phyloP scores from a whole-genome alignment of 1,140 invertebrate genomes.

The Calephelis nemesis region DNA sequence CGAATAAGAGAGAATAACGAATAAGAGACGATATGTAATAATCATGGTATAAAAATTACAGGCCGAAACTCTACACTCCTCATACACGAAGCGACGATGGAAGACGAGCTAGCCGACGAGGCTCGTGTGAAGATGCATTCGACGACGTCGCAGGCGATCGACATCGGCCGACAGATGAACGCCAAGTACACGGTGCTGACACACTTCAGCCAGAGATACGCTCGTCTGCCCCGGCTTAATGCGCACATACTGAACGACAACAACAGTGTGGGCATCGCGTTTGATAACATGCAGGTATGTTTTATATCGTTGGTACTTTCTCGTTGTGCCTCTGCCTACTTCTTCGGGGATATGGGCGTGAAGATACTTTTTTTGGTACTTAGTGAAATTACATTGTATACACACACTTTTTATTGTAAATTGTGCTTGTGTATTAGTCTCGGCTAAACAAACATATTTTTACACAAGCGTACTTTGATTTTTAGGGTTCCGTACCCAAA shows the following conservation, averaged over 20 bases:
- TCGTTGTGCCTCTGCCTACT: no score
- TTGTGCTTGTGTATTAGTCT: no score
- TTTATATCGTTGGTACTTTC: slow-evolving; percentile 17
- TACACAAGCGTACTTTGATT: no score
- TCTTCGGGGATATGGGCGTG: no score
- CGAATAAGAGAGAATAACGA: no score
- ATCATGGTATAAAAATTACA: slow-evolving; percentile 44
- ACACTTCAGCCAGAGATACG: slow-evolving; percentile 98
- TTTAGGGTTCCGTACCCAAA: no score
- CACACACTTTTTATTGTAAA: no score
- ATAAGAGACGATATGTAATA: not conserved
- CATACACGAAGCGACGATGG: slow-evolving; percentile 99
- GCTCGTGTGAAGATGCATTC: slow-evolving; percentile 92
- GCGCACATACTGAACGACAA: slow-evolving; percentile 82
- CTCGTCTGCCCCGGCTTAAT: slow-evolving; percentile 91
- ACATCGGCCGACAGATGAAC: slow-evolving; percentile 89
- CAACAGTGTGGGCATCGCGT: slow-evolving; percentile 90
- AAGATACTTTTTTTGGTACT: no score
- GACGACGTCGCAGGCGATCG: slow-evolving; percentile 93
- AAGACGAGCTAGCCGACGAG: slow-evolving; percentile 86
- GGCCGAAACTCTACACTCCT: slow-evolving; percentile 91
- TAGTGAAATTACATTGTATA: not conserved
- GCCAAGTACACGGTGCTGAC: slow-evolving; percentile 93
- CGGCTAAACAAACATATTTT: no score
- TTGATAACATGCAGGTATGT: slow-evolving; percentile 94